These are phyloP conservation scores for Campaea margaritaria DNA, from an alignment of 2,888 invertebrate genomes.

Conservation along the genomic window DNA sequence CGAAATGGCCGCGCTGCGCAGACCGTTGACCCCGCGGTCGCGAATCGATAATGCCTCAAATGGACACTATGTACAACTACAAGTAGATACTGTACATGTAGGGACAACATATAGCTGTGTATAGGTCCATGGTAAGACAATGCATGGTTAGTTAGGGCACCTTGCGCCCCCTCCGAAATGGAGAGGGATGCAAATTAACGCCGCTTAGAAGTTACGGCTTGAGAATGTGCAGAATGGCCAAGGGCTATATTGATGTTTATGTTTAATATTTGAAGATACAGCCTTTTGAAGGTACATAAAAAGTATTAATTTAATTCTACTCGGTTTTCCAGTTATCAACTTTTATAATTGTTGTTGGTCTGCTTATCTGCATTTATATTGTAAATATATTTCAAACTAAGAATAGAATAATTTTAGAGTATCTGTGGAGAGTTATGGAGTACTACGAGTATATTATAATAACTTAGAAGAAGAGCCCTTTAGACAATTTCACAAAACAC, in stretches of 20 bases:
- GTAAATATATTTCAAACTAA: too few relatives aligned
- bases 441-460: too few relatives aligned
- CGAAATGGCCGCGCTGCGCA: conserved; percentile 69
- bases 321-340: too few relatives aligned
- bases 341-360: too few relatives aligned
- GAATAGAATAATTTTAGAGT: too few relatives aligned
- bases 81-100: conserved; percentile 14
- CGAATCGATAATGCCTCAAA: conserved; percentile 83
- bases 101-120: neutral
- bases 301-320: too few relatives aligned
- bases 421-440: too few relatives aligned
- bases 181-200: conserved; percentile 36
- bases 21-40: conserved; percentile 78
- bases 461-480: too few relatives aligned
- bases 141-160: conserved; percentile 36
- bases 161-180: conserved; percentile 17
- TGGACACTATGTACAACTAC: conserved; percentile 61
- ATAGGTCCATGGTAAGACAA: conserved; percentile 33
- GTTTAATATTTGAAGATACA: neutral
- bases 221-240: neutral
- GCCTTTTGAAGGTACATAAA: too few relatives aligned
- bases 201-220: conserved; percentile 12
- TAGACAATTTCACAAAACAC: too few relatives aligned
- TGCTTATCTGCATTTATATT: too few relatives aligned
- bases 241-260: neutral